Base-by-base conservation (phyloP, 2,888 invertebrate species). In the Temnothorax unifasciatus region DNA sequence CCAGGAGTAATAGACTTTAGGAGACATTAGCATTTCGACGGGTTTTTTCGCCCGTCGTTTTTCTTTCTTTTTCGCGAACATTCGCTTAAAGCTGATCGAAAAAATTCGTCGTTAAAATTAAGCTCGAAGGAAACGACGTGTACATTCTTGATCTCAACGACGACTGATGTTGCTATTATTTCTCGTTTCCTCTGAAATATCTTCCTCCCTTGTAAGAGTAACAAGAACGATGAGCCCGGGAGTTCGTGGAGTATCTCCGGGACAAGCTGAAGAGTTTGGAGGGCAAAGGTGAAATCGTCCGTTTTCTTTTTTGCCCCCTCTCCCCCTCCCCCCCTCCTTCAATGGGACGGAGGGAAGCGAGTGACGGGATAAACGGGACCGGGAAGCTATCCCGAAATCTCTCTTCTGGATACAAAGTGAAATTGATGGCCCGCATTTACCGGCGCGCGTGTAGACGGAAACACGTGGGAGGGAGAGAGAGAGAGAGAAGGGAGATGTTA, bases 351-450 rank as follows among this genome's bases (percentile, higher is more conserved):
- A 59, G 44, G 38, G 38, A 34, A 73, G 68, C 59, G 79, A 59
- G 68, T 41, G 44, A 61, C 41, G 83, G 69, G 54, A 61, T 79
- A 79, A 64, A 77, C 66, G 69, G 47, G 83, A 83, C 52, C 52
- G 38, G 29, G 15, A 52, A 38, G 44, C 52, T 66, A 52, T 57
- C 44, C 59, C 47, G 38, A 73, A 73, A 81, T 76, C 63, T 64
- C 63, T 82, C 54, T 34, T 25, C 41, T 25, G 52, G 76, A 76
- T 82, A 82, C 63, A 76, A 76, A 76, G 82, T 74, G 76, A 82
- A 75, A 82, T 82, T 82, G 63, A 75, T 82, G 76, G 76, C 29
- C 52, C 44, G 52, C 76, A 64, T 82, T 75, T 76, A 76, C 76
- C 44, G 82, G 29, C 41, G 61, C 76, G 34, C 50, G 41, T 82